Conservation (phyloP, 2,797 vertebrate species). For the Anguilla obscura region DNA sequence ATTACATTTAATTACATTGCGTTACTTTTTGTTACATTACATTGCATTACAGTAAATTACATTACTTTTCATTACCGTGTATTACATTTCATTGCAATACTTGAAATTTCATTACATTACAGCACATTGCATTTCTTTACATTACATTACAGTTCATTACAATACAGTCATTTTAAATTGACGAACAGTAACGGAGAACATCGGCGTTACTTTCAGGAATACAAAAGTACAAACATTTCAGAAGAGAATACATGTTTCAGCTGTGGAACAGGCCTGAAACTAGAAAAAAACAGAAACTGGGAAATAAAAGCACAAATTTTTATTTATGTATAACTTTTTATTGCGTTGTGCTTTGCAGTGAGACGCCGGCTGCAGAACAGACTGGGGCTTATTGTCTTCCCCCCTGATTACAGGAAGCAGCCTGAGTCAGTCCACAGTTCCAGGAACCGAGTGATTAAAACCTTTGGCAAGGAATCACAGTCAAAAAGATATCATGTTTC, state of each 20-base stretch:
- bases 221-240: too few species aligned
- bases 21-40: too few species aligned
- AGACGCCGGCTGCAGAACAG: neutral
- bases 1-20: too few species aligned
- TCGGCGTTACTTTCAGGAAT: too few species aligned
- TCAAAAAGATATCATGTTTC: neutral
- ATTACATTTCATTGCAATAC: too few species aligned
- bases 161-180: too few species aligned
- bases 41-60: neutral
- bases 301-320: neutral
- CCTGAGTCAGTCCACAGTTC: neutral
- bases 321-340: neutral
- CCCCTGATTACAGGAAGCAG: constrained; percentile 17
- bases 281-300: neutral
- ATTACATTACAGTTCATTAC: too few species aligned
- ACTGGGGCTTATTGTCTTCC: neutral
- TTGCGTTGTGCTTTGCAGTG: constrained; percentile 50
- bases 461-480: neutral
- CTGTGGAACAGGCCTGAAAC: neutral
- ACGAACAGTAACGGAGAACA: too few species aligned
- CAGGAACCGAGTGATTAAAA: neutral
- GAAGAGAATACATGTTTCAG: neutral
- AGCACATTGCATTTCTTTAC: too few species aligned
- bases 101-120: neutral
- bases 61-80: too few species aligned